phyloP scores from a whole-genome alignment of 2,797 vertebrate species.

The Lacerta bilineata region DNA sequence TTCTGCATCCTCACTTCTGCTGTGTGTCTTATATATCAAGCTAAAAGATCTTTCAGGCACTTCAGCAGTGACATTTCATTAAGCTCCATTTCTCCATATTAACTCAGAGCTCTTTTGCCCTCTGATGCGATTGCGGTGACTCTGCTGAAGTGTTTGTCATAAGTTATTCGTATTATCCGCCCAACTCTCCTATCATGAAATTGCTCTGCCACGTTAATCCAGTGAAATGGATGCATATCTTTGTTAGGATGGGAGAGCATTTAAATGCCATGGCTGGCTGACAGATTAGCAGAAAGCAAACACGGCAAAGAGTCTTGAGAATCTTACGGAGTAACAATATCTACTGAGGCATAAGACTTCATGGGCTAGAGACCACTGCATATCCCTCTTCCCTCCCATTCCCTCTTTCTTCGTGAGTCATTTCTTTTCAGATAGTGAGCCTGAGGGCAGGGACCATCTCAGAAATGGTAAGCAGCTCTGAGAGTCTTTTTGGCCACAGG shows the following conservation, averaged over 20 bases:
- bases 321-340: neutral
- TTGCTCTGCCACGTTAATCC: neutral
- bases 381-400: too few species aligned
- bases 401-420: too few species aligned
- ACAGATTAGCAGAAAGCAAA: neutral
- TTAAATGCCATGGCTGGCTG: neutral
- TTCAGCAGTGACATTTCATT: constrained; percentile 13
- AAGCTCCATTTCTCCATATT: neutral
- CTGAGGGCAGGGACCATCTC: too few species aligned
- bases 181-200: constrained; percentile 2
- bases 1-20: neutral
- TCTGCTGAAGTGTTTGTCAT: neutral
- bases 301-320: neutral
- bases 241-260: neutral
- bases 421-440: too few species aligned
- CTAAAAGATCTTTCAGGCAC: neutral
- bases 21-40: neutral
- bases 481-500: too few species aligned
- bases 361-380: neutral
- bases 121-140: neutral
- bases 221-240: neutral
- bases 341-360: neutral
- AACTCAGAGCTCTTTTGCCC: neutral
- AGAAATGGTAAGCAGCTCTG: too few species aligned
- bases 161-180: neutral